phyloP scores from a whole-genome alignment of 2,113 vertebrate species.

The Gopherus flavomarginatus region DNA sequence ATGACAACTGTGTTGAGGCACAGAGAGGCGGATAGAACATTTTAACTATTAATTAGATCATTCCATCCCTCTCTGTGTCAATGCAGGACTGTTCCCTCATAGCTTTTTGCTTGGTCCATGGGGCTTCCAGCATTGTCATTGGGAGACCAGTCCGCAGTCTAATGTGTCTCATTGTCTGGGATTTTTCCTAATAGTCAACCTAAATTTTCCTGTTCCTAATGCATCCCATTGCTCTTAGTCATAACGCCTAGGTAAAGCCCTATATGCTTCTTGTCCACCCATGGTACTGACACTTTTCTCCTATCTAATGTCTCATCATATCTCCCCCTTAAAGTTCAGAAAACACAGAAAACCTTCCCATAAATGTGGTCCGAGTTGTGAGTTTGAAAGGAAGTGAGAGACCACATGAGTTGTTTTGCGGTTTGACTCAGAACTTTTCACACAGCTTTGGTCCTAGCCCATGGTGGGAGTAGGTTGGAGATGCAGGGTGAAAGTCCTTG shows the following conservation, averaged over 20 bases:
- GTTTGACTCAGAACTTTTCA: too few species aligned
- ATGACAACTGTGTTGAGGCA: not conserved
- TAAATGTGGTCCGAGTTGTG: too few species aligned
- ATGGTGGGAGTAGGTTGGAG: too few species aligned
- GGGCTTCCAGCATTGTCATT: not conserved
- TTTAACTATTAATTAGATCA: not conserved
- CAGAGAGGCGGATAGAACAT: not conserved
- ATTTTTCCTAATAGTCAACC: not conserved
- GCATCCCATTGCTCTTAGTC: not conserved
- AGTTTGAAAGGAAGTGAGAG: too few species aligned
- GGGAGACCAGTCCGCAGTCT: not conserved
- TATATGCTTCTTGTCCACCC: too few species aligned
- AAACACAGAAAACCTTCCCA: too few species aligned
- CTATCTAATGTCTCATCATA: too few species aligned
- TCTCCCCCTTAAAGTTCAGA: too few species aligned
- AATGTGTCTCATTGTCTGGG: not conserved
- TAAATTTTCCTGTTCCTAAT: not conserved
- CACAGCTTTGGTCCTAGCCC: too few species aligned
- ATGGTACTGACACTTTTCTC: too few species aligned
- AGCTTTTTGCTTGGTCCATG: not conserved
- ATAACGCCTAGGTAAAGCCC: not conserved
- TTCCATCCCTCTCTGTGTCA: not conserved
- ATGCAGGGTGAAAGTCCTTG: too few species aligned
- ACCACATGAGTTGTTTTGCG: too few species aligned
- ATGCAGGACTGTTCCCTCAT: not conserved